Percentiles rank a stretch among this genome's conserved stretches.
These are phyloP conservation scores for Rhinichthys osculus DNA, from an alignment of 2,797 vertebrate species.

Conservation along the genomic window DNA sequence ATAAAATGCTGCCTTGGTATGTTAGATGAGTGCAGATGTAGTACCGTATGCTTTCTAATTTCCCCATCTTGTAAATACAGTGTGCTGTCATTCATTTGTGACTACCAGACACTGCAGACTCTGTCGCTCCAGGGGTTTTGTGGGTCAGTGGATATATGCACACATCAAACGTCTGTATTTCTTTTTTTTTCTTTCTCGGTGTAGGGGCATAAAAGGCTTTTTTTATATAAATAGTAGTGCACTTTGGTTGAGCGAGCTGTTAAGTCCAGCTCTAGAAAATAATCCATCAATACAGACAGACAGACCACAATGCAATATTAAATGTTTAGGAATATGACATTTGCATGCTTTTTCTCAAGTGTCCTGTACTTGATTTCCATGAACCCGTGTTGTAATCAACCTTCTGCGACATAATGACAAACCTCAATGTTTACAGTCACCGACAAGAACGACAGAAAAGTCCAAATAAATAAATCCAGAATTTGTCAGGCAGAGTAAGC, in stretches of 20 bases:
- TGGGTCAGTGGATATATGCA: constrained; percentile 20
- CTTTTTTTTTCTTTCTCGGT: background rate
- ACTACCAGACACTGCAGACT: constrained; percentile 6
- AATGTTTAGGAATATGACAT: constrained; percentile 17
- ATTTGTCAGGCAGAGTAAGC: constrained; percentile 43
- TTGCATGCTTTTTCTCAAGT: constrained; percentile 7
- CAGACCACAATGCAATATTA: background rate
- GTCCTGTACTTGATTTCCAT: constrained; percentile 10
- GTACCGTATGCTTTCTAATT: background rate
- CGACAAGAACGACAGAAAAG: constrained; percentile 30
- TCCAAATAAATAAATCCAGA: constrained; percentile 51
- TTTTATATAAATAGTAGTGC: background rate
- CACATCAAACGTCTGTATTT: background rate
- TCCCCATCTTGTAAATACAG: background rate
- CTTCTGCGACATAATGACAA: constrained; percentile 31
- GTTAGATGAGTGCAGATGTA: constrained; percentile 1
- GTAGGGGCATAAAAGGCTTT: background rate
- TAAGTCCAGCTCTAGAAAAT: too few relatives aligned
- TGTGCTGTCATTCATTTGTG: constrained; percentile 9
- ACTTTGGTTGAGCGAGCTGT: too few relatives aligned
- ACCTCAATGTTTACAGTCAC: constrained; percentile 36
- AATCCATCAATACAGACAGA: too few relatives aligned
- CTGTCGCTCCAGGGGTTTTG: background rate
- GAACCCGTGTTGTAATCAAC: constrained; percentile 42
- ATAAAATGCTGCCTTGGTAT: background rate